Conservation (phyloP, 2,113 vertebrate species). For the Cyprinodon variegatus region DNA sequence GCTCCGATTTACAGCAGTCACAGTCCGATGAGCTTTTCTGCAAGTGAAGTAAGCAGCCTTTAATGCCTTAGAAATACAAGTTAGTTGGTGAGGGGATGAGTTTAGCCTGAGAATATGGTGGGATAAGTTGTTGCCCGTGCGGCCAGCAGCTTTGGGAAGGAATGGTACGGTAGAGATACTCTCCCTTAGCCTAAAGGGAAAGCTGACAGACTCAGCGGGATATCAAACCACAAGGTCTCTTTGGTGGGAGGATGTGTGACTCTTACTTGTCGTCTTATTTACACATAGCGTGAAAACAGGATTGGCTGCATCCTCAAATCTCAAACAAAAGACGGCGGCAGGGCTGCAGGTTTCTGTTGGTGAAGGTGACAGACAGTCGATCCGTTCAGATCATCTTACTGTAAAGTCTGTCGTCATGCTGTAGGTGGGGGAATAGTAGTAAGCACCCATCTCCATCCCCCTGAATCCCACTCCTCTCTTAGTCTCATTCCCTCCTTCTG, state of each 20-base stretch:
- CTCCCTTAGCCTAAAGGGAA: constrained; percentile 1
- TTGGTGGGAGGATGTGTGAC: not conserved
- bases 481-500: constrained; percentile 61
- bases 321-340: not conserved
- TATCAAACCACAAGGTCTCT: constrained; percentile 19
- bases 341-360: not conserved
- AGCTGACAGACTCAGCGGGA: constrained; percentile 18
- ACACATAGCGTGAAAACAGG: constrained; percentile 2
- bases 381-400: constrained; percentile 17
- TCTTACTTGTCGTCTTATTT: constrained; percentile 12
- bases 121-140: not conserved
- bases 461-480: constrained; percentile 53
- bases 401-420: constrained; percentile 22
- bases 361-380: not conserved
- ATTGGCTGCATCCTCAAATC: not conserved
- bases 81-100: not conserved
- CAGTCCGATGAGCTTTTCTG: not conserved
- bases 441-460: constrained; percentile 43
- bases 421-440: constrained; percentile 20
- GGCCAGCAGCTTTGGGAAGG: not conserved
- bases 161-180: constrained; percentile 8
- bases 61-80: not conserved
- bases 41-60: not conserved
- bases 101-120: not conserved
- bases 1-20: constrained; percentile 22